A percentile compares a stretch with the other conserved stretches of the same genome.
Conservation (phyloP, 2,113 vertebrate species). For the Phocoena phocoena region DNA sequence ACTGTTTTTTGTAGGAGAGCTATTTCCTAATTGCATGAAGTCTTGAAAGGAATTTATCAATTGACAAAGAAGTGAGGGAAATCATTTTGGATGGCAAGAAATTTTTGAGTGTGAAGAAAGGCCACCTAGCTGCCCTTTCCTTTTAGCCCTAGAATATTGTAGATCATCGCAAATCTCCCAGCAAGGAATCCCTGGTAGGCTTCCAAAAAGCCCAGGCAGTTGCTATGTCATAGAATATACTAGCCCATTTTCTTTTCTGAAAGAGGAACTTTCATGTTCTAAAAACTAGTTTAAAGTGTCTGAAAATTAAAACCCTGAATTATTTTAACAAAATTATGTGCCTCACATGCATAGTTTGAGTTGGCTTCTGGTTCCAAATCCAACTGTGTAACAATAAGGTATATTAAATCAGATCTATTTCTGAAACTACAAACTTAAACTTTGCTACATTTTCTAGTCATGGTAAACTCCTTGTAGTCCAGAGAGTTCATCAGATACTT, state of each 20-base stretch:
- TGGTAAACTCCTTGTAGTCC: background rate
- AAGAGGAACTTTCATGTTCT: background rate
- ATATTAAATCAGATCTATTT: background rate
- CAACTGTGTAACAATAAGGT: background rate
- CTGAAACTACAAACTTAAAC: background rate
- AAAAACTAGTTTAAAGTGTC: background rate
- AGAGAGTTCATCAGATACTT: background rate
- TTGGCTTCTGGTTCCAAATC: background rate
- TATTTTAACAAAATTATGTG: background rate
- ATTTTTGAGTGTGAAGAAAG: background rate
- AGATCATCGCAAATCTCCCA: background rate
- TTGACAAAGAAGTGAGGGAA: background rate
- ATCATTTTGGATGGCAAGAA: background rate
- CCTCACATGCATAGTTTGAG: background rate
- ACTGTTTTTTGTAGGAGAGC: background rate
- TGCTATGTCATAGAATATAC: background rate
- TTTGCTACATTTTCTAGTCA: background rate
- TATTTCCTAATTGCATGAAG: background rate
- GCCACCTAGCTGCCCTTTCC: background rate
- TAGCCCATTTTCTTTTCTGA: background rate
- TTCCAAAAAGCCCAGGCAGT: no score
- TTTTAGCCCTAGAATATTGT: background rate
- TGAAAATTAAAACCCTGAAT: constrained; percentile 30
- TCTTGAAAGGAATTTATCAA: background rate
- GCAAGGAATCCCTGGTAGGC: background rate